Base-by-base conservation (phyloP, 1,140 invertebrate genomes). In the Dendrolimus punctatus region DNA sequence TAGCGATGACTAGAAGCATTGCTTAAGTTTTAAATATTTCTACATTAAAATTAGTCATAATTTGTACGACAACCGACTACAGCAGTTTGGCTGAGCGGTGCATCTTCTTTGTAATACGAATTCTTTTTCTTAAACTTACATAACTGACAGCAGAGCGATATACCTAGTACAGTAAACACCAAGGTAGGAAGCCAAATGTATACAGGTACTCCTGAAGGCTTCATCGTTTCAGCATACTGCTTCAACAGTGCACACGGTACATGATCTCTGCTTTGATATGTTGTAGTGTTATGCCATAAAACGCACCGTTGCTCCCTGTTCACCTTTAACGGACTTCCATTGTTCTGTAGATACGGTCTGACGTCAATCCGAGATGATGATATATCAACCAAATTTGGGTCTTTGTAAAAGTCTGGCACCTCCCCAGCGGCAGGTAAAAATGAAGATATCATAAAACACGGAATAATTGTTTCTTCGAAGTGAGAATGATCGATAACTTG, bases 141-240 rank as follows among this genome's bases (percentile, higher is more conserved):
- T 46, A 56, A 81, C 36, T 74, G 64, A 51, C 76, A 76, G 43
- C 66, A 73, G 38, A 76, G 44, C 46, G 74, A 77, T 4, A 83
- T 64, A 8, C 53, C 54, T 4, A 81, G 59, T 5, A 80, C 70
- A 6, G 58, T 53, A 0, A 57, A 65, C 37, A 85, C 39, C 5
- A 78, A 67, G 6, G 68, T 49, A 36, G 82, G 78, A 40, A 85
- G 49, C 82, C 82, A 85, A 36, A 82, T 68, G 52, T 85, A 83
- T 5, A 80, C 77, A 0, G 78, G 82, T 6, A 83, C 55, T 2
- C 82, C 78, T 2, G 73, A 64, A 10, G 77, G 71, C 46, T 73
- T 79, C 76, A 85, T 76, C 5, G 78, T 83, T 40, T 79, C 72
- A 6, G 82, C 68, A 49, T 85, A 85, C 39, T 76, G 58, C 44